Conservation (phyloP, 1,140 invertebrate genomes). For the Drosophila suzukii region DNA sequence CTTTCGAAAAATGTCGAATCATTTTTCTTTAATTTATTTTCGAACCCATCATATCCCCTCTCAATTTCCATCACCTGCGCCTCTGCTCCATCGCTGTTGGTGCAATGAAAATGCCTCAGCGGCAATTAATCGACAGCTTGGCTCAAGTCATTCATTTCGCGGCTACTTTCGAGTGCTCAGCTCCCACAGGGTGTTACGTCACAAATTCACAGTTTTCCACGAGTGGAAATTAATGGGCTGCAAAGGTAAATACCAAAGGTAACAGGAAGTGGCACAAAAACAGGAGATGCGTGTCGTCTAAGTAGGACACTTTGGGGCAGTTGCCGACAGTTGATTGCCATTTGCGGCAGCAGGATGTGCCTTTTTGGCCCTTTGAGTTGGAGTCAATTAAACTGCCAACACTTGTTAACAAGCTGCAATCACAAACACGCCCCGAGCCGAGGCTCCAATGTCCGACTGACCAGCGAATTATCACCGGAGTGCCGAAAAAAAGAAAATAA, state of each 20-base stretch:
- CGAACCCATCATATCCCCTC: neutral
- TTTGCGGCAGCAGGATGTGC: constrained; percentile 53
- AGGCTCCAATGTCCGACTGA: constrained; percentile 23
- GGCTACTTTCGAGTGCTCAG: constrained; percentile 27
- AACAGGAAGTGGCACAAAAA: constrained; percentile 44
- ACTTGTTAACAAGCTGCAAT: constrained; percentile 84
- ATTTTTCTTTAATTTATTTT: too few relatives aligned
- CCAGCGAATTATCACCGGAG: constrained; percentile 66
- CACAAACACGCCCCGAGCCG: constrained; percentile 79
- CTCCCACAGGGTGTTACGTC: constrained; percentile 55
- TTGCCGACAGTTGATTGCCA: constrained; percentile 69
- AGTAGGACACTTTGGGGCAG: constrained; percentile 62
- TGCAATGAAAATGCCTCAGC: constrained; percentile 71
- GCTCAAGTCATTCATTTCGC: constrained; percentile 48
- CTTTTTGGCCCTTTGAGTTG: neutral
- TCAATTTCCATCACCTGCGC: neutral
- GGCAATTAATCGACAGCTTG: constrained; percentile 75
- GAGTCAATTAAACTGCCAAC: constrained; percentile 84
- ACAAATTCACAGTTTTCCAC: constrained; percentile 44
- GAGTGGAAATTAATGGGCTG: constrained; percentile 39
- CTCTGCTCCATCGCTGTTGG: constrained; percentile 16
- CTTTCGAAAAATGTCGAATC: too few relatives aligned
- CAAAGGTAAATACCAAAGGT: constrained; percentile 12
- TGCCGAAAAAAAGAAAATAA: constrained; percentile 22
- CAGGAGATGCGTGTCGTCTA: constrained; percentile 42